phyloP scores from a whole-genome alignment of 2,113 vertebrate genomes.

The Laticauda laticaudata region DNA sequence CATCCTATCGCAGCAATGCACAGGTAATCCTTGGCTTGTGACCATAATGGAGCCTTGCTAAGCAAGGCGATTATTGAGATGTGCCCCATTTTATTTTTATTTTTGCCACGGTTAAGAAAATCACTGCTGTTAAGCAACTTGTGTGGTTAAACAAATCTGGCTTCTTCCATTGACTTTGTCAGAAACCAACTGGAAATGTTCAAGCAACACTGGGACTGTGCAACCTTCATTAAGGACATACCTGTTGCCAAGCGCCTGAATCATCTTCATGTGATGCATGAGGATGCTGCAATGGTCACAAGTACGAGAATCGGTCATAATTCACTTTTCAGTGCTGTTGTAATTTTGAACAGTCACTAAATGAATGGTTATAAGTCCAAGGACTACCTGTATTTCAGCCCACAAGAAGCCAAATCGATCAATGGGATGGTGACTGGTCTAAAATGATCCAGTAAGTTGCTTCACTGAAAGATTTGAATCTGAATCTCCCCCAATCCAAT shows the following conservation, averaged over 20 bases:
- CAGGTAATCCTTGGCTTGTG: neutral
- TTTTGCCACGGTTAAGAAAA: neutral
- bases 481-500: neutral
- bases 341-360: neutral
- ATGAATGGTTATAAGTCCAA: neutral
- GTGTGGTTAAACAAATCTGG: neutral
- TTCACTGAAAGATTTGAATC: neutral
- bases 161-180: neutral
- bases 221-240: neutral
- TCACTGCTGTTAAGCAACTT: neutral
- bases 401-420: neutral
- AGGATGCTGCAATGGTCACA: neutral
- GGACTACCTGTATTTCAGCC: neutral
- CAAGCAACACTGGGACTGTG: neutral
- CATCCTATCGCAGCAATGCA: neutral
- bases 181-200: neutral
- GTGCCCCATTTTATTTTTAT: neutral
- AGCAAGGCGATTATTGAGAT: neutral
- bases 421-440: neutral
- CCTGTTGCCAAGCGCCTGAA: neutral
- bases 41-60: neutral
- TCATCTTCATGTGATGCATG: neutral
- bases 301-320: neutral
- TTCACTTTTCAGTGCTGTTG: neutral
- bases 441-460: neutral